Conservation (phyloP, 2,888 invertebrate genomes). For the Andrena dorsata region DNA sequence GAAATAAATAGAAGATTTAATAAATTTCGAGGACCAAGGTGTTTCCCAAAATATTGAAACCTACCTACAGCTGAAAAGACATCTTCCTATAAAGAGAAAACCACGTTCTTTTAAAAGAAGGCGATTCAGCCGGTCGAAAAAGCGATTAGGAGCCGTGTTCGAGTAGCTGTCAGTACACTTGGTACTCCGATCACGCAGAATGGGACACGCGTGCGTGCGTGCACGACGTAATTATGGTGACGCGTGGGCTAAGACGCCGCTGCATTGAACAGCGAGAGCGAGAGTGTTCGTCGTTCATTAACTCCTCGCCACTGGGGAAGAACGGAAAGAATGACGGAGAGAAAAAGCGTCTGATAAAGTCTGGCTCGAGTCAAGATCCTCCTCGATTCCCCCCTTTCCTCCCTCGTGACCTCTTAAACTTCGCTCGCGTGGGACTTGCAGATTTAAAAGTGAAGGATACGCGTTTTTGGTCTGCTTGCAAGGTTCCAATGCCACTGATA, state of each 20-base stretch:
- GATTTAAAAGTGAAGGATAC: conserved; percentile 61
- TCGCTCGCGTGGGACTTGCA: conserved; percentile 68
- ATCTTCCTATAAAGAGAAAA: background rate
- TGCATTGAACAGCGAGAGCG: conserved; percentile 75
- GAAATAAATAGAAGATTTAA: too few species aligned
- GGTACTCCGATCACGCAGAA: conserved; percentile 79
- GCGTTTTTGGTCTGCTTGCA: conserved; percentile 32
- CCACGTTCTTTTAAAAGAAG: background rate
- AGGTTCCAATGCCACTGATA: conserved; percentile 30
- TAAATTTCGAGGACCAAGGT: too few species aligned
- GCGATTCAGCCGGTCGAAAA: background rate
- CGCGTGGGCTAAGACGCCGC: conserved; percentile 82
- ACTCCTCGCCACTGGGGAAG: conserved; percentile 67
- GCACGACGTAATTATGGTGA: conserved; percentile 81
- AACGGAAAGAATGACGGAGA: conserved; percentile 47
- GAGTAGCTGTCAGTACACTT: conserved; percentile 30
- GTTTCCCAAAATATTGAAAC: too few species aligned
- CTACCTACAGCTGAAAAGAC: too few species aligned
- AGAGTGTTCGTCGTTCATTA: conserved; percentile 77
- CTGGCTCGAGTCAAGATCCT: conserved; percentile 52
- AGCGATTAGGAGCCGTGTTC: conserved; percentile 14
- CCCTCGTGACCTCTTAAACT: conserved; percentile 58
- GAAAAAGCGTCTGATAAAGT: conserved; percentile 60
- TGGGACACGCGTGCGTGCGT: conserved; percentile 79
- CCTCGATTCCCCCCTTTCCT: conserved; percentile 11